Evolutionary conservation across 2,797 vertebrate genomes (phyloP).

Genomic region (Morus bassanus): DNA sequence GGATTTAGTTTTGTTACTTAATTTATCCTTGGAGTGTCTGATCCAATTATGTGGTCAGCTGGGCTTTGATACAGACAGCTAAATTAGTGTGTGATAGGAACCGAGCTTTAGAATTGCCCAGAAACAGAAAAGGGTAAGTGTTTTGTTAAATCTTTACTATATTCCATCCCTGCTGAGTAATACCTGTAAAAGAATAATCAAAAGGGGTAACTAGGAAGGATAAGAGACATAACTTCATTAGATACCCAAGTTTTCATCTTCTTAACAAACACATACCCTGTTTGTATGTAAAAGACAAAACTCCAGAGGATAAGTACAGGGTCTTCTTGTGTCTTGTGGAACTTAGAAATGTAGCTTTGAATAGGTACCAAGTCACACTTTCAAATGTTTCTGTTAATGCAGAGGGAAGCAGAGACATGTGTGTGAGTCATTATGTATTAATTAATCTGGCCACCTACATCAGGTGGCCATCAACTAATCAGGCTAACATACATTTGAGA

Average conservation of each 20-base stretch:
- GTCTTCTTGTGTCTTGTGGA: background rate
- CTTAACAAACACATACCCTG: accelerated
- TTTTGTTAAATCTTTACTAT: background rate
- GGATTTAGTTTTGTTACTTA: background rate
- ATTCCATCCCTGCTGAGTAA: background rate
- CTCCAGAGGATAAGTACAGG: background rate
- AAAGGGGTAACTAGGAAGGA: background rate
- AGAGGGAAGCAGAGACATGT: background rate
- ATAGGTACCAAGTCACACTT: background rate
- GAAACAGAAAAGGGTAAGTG: background rate
- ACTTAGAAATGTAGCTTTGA: background rate
- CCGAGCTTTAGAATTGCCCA: background rate
- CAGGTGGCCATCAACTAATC: no score
- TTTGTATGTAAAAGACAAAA: background rate
- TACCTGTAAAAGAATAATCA: background rate
- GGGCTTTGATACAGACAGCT: background rate
- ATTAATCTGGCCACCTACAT: background rate
- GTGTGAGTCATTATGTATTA: background rate
- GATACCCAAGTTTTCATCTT: background rate
- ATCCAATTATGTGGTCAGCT: constrained; percentile 1
- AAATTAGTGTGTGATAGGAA: background rate
- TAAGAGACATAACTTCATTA: background rate
- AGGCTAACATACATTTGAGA: background rate
- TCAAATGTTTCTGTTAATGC: background rate
- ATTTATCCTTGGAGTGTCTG: background rate